A percentile compares a stretch with the other conserved stretches of the same genome.
phyloP scores from a whole-genome alignment of 2,113 vertebrate genomes.

The Ammodytes marinus region DNA sequence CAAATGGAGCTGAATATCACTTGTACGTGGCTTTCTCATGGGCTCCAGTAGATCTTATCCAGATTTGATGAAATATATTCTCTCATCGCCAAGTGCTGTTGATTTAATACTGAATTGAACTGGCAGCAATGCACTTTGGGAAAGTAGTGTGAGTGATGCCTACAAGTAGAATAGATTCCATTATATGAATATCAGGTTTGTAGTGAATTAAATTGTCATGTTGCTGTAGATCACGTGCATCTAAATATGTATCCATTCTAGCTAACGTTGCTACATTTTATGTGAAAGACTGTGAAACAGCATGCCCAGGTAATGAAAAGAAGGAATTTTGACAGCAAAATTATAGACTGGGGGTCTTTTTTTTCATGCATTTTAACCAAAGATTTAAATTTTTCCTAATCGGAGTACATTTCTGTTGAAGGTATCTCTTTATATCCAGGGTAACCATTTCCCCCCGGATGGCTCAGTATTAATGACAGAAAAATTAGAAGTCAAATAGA shows the following conservation, averaged over 20 bases:
- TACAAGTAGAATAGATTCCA: background rate
- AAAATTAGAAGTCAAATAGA: conserved; percentile 56
- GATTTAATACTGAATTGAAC: conserved; percentile 4
- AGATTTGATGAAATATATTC: conserved; percentile 6
- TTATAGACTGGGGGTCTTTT: background rate
- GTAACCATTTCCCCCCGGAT: conserved; percentile 44
- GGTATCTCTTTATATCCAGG: conserved; percentile 46
- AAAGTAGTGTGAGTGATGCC: background rate
- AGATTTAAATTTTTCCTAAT: conserved; percentile 37
- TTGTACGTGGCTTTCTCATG: conserved; percentile 2
- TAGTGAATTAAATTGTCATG: background rate
- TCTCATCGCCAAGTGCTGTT: conserved; percentile 7
- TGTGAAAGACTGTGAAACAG: background rate
- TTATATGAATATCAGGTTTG: background rate
- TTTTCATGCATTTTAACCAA: conserved; percentile 6
- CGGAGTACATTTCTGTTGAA: conserved; percentile 30
- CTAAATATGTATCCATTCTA: background rate
- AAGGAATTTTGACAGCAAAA: conserved; percentile 2
- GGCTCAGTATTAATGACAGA: conserved; percentile 55
- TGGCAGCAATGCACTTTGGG: background rate
- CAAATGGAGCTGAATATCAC: conserved; percentile 42
- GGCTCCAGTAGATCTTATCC: conserved; percentile 19
- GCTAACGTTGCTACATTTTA: background rate
- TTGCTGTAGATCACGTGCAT: background rate
- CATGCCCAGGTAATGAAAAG: background rate